Conservation (phyloP, 2,113 vertebrate genomes). For the Gnathonemus echidnorhynchus region DNA sequence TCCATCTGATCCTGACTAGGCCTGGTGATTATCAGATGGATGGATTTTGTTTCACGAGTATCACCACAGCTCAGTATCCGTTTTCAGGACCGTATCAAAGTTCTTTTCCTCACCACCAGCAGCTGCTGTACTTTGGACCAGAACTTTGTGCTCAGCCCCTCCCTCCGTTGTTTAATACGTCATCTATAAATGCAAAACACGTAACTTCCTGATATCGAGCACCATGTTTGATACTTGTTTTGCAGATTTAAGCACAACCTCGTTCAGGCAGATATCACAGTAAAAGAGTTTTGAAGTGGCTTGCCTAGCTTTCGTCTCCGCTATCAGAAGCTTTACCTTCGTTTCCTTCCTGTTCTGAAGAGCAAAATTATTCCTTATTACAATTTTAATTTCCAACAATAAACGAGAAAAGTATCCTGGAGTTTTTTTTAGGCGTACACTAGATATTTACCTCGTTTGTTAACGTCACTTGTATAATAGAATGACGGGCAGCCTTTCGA, state of each 20-base stretch:
- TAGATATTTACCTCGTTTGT: not conserved
- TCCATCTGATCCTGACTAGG: not conserved
- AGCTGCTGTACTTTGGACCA: not conserved
- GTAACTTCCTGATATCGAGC: not conserved
- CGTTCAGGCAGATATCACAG: not conserved
- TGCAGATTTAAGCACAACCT: not conserved
- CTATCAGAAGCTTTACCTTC: not conserved
- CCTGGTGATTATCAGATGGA: not conserved
- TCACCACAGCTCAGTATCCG: not conserved
- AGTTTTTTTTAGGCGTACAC: not conserved
- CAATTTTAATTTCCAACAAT: not conserved
- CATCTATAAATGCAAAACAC: not conserved
- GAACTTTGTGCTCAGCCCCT: not conserved
- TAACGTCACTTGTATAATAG: not conserved
- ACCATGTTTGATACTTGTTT: not conserved
- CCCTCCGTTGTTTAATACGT: not conserved
- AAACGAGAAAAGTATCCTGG: not conserved
- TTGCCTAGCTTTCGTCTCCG: not conserved
- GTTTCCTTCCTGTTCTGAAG: not conserved
- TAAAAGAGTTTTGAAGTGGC: not conserved
- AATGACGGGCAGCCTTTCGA: not conserved
- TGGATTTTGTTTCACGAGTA: not conserved
- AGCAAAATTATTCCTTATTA: not conserved
- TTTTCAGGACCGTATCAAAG: not conserved
- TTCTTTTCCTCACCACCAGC: not conserved